Conservation (phyloP, 35 echinoderm and acorn worm species). For the Apostichopus californicus region DNA sequence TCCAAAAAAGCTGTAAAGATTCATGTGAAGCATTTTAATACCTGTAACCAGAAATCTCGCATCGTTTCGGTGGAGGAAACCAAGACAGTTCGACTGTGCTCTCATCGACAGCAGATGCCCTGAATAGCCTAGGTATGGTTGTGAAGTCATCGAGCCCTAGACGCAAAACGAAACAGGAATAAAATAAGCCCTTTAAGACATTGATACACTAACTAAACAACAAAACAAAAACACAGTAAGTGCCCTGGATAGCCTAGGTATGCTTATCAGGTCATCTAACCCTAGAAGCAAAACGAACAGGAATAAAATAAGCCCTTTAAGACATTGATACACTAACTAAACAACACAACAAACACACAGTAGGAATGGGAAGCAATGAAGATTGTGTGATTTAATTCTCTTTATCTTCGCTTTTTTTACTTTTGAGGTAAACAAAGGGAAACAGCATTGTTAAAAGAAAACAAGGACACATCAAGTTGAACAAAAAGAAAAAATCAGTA, state of each 20-base stretch:
- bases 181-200: background rate
- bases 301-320: background rate
- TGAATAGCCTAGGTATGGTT: conserved; percentile 49
- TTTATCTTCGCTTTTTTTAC: no score
- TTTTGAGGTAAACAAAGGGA: no score
- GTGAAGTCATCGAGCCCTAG: conserved; percentile 36
- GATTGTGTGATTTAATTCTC: no score
- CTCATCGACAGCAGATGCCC: conserved; percentile 14
- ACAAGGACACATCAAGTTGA: no score
- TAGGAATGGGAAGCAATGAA: background rate
- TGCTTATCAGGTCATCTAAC: conserved; percentile 13
- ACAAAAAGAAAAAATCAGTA: no score
- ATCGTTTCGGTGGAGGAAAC: conserved; percentile 62
- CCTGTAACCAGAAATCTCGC: conserved; percentile 83
- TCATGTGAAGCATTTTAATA: background rate
- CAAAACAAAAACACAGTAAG: background rate
- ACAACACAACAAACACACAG: background rate
- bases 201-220: no score
- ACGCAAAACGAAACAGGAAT: background rate
- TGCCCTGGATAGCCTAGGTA: conserved; percentile 45
- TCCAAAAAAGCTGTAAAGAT: no score
- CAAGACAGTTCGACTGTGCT: conserved; percentile 62
- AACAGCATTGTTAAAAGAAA: no score
- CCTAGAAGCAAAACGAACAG: conserved; percentile 18
- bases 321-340: no score